Conservation (phyloP, 2,888 invertebrate species). For the Spodoptera picta region DNA sequence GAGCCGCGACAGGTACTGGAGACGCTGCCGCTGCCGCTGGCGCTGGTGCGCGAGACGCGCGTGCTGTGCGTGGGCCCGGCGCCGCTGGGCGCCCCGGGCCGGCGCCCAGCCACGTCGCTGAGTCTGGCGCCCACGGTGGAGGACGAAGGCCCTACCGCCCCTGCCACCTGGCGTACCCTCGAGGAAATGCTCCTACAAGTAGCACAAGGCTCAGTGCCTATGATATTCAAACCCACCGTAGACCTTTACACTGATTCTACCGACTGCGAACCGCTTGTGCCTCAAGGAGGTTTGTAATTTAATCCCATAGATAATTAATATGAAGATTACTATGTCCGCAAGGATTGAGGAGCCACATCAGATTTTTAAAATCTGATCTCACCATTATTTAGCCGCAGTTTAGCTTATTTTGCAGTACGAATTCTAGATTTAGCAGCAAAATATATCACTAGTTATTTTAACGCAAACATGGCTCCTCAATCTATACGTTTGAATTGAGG, state of each 20-base stretch:
- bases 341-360: too few species aligned
- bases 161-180: slow-evolving; percentile 90
- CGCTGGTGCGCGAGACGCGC: slow-evolving; percentile 91
- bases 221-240: slow-evolving; percentile 93
- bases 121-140: slow-evolving; percentile 65
- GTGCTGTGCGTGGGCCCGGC: slow-evolving; percentile 91
- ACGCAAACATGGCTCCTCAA: too few species aligned
- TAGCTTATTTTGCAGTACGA: too few species aligned
- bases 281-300: slow-evolving; percentile 90
- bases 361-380: too few species aligned
- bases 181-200: slow-evolving; percentile 93
- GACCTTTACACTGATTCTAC: slow-evolving; percentile 92
- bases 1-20: slow-evolving; percentile 84
- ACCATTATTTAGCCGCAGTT: too few species aligned
- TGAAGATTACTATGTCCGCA: too few species aligned
- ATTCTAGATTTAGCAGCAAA: too few species aligned
- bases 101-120: slow-evolving; percentile 87
- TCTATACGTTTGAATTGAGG: too few species aligned
- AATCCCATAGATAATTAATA: background rate
- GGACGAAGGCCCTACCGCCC: slow-evolving; percentile 47
- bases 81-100: slow-evolving; percentile 88
- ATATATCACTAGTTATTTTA: too few species aligned
- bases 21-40: slow-evolving; percentile 92
- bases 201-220: slow-evolving; percentile 90
- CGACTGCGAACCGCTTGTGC: slow-evolving; percentile 91